Conservation (phyloP, 1,140 invertebrate species). For the Ostrea edulis region DNA sequence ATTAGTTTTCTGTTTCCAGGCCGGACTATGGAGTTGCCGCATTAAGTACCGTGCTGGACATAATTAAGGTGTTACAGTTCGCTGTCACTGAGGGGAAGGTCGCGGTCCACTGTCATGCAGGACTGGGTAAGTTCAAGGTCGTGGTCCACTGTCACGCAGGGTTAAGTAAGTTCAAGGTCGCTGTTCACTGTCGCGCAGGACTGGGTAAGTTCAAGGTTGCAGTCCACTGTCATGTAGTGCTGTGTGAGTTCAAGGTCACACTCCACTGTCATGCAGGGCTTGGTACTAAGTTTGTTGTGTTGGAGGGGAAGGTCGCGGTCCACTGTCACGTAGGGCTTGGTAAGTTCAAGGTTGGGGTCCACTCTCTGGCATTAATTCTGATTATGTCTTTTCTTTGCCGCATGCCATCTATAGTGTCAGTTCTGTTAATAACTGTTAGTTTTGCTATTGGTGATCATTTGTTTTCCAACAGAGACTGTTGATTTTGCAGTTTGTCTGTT, state of each 20-base stretch:
- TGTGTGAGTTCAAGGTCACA: slow-evolving; percentile 90
- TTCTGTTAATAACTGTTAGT: too few relatives aligned
- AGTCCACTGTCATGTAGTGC: slow-evolving; percentile 85
- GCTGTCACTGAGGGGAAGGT: slow-evolving; percentile 90
- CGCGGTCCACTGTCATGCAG: slow-evolving; percentile 94
- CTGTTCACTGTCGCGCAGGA: slow-evolving; percentile 94
- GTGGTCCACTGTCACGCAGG: slow-evolving; percentile 83
- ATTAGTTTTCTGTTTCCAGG: slow-evolving; percentile 78
- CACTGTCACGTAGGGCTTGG: slow-evolving; percentile 94
- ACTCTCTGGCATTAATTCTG: too few relatives aligned
- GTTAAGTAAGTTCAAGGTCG: slow-evolving; percentile 91
- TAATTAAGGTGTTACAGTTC: slow-evolving; percentile 94
- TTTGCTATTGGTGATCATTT: too few relatives aligned
- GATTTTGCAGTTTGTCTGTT: too few relatives aligned
- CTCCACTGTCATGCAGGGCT: slow-evolving; percentile 94
- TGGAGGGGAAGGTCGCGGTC: slow-evolving; percentile 91
- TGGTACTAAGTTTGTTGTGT: slow-evolving; percentile 88
- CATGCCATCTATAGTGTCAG: too few relatives aligned
- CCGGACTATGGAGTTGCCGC: slow-evolving; percentile 91
- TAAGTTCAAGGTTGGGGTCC: slow-evolving; percentile 48
- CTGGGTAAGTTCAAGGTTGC: slow-evolving; percentile 81
- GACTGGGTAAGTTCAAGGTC: slow-evolving; percentile 82
- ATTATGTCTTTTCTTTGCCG: too few relatives aligned
- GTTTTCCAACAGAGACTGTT: too few relatives aligned
- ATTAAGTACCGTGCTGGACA: slow-evolving; percentile 87